These are phyloP conservation scores for Onychomys arenicola DNA, from an alignment of 2,797 vertebrate species.

Conservation along the genomic window DNA sequence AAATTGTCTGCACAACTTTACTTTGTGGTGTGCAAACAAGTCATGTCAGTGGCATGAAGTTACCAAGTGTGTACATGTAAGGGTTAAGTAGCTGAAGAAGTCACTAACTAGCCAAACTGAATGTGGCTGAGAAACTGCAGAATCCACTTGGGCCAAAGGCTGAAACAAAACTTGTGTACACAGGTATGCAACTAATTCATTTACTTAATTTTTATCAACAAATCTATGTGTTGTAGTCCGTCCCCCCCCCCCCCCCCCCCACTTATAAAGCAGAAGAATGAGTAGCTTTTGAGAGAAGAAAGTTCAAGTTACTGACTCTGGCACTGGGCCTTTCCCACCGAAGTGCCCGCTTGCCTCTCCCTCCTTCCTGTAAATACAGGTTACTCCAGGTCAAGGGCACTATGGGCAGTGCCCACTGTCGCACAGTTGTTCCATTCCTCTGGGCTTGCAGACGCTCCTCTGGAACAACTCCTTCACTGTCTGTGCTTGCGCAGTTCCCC, in stretches of 20 bases:
- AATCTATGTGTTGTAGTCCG: neutral
- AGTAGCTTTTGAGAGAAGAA: neutral
- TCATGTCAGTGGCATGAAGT: neutral
- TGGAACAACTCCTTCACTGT: neutral
- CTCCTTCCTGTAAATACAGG: neutral
- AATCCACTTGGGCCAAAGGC: neutral
- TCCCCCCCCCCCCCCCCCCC: neutral
- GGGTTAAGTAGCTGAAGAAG: neutral
- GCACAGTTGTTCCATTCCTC: neutral
- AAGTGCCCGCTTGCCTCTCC: neutral
- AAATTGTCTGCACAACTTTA: neutral
- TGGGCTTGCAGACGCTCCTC: neutral
- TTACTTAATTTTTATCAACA: constrained; percentile 37
- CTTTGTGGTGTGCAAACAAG: neutral
- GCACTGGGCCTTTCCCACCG: neutral
- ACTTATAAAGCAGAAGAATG: neutral
- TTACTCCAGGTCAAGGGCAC: neutral
- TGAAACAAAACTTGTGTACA: neutral
- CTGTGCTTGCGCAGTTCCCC: neutral
- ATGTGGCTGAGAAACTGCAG: neutral
- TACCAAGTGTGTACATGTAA: neutral
- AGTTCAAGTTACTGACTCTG: neutral
- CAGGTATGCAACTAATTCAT: neutral
- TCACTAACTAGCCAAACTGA: neutral
- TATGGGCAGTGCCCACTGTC: neutral